Evolutionary conservation across 2,797 vertebrate genomes (phyloP).

Genomic region (Poliocrania exsul): DNA sequence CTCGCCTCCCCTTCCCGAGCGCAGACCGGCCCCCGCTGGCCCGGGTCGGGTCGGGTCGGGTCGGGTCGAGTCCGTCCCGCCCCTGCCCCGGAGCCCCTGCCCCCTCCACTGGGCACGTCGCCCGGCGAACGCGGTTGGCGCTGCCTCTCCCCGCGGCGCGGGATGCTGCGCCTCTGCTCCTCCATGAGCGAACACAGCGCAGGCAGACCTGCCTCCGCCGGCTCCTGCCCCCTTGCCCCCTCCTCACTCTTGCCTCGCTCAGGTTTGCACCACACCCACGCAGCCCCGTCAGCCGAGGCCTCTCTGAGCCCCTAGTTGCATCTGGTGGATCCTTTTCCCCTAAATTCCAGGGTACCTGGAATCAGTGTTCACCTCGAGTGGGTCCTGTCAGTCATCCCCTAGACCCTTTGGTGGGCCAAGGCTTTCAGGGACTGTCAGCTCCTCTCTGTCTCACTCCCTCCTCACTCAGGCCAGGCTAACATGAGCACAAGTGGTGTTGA

Average conservation of each 20-base stretch:
- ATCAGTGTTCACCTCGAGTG: accelerated
- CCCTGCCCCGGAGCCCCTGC: neutral
- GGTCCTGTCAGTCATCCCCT: no score
- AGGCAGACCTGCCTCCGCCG: neutral
- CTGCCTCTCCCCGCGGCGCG: neutral
- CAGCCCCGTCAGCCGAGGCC: neutral
- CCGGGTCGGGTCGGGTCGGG: neutral
- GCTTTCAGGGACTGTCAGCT: neutral
- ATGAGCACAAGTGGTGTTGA: neutral
- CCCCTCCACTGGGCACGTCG: neutral
- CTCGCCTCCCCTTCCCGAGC: neutral
- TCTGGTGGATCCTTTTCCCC: neutral
- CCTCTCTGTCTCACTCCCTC: accelerated
- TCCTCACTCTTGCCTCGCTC: neutral
- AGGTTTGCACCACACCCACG: accelerated
- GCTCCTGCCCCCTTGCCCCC: neutral
- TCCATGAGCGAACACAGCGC: accelerated
- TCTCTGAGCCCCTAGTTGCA: neutral
- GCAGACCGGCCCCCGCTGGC: neutral
- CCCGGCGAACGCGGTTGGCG: neutral
- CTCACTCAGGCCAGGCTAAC: neutral
- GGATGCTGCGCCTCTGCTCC: neutral
- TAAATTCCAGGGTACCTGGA: no score
- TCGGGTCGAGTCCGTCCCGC: neutral
- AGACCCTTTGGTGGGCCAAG: neutral